Evolutionary conservation across 2,888 invertebrate species (phyloP), one percentile per base, ranked within the genome.

Genomic region (Lepidocyrtoides sp.): DNA sequence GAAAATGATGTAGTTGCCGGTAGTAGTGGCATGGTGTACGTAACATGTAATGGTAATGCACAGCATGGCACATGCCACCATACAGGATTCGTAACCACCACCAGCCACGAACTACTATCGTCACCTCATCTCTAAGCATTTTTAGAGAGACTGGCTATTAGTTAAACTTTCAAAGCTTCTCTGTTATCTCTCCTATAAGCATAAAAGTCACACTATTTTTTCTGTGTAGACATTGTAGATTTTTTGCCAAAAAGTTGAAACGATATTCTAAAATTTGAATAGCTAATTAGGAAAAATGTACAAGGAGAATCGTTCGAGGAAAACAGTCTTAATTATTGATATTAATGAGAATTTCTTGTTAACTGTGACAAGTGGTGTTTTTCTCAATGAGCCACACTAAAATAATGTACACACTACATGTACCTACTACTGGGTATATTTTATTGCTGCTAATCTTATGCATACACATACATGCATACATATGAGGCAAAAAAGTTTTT

Each of bases 261-360:
- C n/a, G 41, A 23, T 23, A 7, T 60, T 8, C 60, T 26, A 23
- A 69, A 72, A 72, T 72, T 72, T 72, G 41, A 72, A 72, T 41
- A 72, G 72, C 17, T 72, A 48, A 77, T 48, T 77, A 77, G 51
- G 44, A 44, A 44, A 75, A 44, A 60, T 44, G 20, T 10, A 8
- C 75, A 75, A 14, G 75, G 17, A 77, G 14, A 20, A 77, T 41
- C 12, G 23, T 20, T 48, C 12, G 23, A 51, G 44, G 26, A 41
- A 69, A 41, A 17, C 2, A 32, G 32, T 32, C 57, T 48, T 32
- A 32, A 54, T 26, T 54, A 79, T 79, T n/a, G 54, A 79, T 79
- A 79, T 79, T 54, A 57, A 79, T 79, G 54, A 51, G 41, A 10
- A 20, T 29, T 79, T 79, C 51, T 54, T 32, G 79, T n/a, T 54